Evolutionary conservation across 2,888 invertebrate genomes (phyloP).

Genomic region (Eupithecia insigniata): DNA sequence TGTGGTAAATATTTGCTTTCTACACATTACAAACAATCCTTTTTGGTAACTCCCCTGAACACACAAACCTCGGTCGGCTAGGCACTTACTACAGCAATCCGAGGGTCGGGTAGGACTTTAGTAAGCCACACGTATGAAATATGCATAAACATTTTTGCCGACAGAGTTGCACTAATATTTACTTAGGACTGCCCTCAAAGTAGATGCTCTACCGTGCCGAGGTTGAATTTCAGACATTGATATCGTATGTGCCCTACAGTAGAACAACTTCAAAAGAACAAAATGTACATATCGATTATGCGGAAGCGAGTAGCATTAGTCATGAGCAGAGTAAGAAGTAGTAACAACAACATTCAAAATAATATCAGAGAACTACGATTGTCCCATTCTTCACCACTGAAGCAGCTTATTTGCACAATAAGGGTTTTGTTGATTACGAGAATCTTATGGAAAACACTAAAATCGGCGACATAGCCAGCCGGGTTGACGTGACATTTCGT

Average conservation of each 20-base stretch:
- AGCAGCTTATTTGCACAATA: no score
- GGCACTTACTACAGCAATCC: background rate
- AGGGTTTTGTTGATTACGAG: no score
- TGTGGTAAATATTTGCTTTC: background rate
- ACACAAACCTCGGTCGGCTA: background rate
- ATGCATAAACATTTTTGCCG: constrained; percentile 26
- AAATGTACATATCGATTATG: no score
- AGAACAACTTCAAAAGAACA: background rate
- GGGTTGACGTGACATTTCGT: no score
- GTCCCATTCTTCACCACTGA: no score
- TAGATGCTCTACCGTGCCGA: constrained; percentile 22
- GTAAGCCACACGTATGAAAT: constrained; percentile 21
- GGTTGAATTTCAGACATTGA: constrained; percentile 5
- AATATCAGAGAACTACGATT: no score
- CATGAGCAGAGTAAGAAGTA: no score
- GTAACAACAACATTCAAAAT: no score
- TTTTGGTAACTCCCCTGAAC: background rate
- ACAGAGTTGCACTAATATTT: constrained; percentile 42
- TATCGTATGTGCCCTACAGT: background rate
- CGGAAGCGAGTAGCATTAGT: no score
- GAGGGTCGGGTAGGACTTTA: no score
- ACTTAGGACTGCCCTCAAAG: constrained; percentile 35
- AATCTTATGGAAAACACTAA: no score
- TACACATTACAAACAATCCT: background rate
- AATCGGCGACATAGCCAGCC: no score